Base-by-base conservation (phyloP, 2,888 invertebrate genomes). In the Cephalotes varians region DNA sequence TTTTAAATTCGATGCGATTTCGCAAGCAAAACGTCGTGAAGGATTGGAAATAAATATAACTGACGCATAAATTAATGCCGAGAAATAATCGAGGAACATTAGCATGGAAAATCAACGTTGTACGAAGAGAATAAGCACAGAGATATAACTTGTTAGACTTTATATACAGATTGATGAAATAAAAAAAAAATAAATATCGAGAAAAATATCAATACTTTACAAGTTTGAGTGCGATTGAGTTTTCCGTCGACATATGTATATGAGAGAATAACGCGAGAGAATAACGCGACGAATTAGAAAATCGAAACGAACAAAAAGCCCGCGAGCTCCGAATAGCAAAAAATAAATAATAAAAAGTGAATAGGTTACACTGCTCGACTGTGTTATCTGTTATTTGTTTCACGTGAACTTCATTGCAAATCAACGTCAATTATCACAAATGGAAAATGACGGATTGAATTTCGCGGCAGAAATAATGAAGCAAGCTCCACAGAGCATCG, bases 111-210 rank as follows among this genome's bases (percentile, higher is more conserved):
- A 69, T 54, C 56, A 44, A 34, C 6, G 28, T 62, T 12, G 40
- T 34, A 21, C 31, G 21, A 69, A 44, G 25, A 44, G 69, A 25
- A 56, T 10, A 54, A 12, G 1, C n/a, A 21, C 7, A 77, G 37
- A 76, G 49, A 56, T 25, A 44, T 34, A 71, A 56, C 56, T 77
- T 69, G 77, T 77, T 71, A 21, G 31, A 71, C 12, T 79, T 47
- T 58, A 58, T 58, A 56, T 18, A 4, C 40, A 44, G 9, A 79
- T 58, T 79, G 56, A 79, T 58, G 47, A 71, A 34, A 58, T 28
- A 49, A 10, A 67, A 54, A 51, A 44, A 51, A 74, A 25, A 49
- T 49, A 37, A n/a, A 64, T n/a, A 64, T 51, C 18, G 67, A 56
- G 21, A n/a, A 77, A 76, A 69, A 54, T 69, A 47, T 15, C 18